Evolutionary conservation across 1,140 invertebrate genomes (phyloP), one percentile per base, ranked within the genome.

Genomic region (Trissolcus basalis): DNA sequence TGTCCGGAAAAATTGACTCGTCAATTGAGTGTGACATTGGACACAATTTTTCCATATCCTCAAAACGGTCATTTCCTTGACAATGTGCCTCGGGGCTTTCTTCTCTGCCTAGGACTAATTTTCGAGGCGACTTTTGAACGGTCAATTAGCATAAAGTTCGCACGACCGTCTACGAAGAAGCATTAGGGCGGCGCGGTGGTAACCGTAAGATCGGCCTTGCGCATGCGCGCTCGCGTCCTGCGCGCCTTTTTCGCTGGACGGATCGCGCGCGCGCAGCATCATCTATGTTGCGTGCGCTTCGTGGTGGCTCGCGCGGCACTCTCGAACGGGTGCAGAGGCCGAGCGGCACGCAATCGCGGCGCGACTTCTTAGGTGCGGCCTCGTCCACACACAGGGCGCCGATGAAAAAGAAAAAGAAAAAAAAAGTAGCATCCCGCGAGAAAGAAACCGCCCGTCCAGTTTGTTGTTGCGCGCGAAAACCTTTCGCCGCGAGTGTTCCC

Each of bases 361-460:
- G 60, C 56, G 56, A 59, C 41, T 44, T 39, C 43, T 48, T 27
- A 64, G 50, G 41, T 53, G 59, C 59, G 59, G 41, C 59, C 53
- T 13, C 14, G 15, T 10, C 45, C 36, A 43, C 51, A 50, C 35
- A 39, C 51, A 33, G n/a, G 8, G 27, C 55, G 58, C 58, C 55
- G 67, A 61, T 61, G 67, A 70, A 60, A 70, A 61, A 50, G 44
- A 70, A 68, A 59, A 68, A 39, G 43, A 68, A 68, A 59, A 59
- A 53, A 47, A n/a, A n/a, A n/a, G n/a, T 39, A 68, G 27, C n/a
- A 44, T 56, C 39, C 19, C 47, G 53, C 54, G 19, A 27, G 19
- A 27, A 3, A 27, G 6, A 27, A 27, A 27, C 19, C 1, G 6
- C 19, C 19, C 19, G 19, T 27, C 19, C 19, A 27, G 19, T 27